A percentile compares a stretch with the other conserved stretches of the same genome.
phyloP scores from a whole-genome alignment of 2,888 invertebrate species.

The Amiota mariae region DNA sequence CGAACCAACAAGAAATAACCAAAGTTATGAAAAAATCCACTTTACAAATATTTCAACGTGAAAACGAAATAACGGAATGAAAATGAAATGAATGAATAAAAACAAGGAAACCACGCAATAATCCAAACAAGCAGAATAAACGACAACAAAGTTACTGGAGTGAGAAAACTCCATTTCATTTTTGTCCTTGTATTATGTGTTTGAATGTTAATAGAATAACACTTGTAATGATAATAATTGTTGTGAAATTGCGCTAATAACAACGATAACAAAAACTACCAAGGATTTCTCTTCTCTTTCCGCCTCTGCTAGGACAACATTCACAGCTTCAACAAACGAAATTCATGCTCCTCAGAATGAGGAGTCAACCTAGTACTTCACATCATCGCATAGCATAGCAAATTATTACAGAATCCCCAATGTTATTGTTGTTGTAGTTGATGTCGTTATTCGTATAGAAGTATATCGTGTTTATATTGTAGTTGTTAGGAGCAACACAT shows the following conservation, averaged over 20 bases:
- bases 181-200: neutral
- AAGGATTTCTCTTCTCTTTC: no score
- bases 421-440: slow-evolving; percentile 39
- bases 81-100: neutral
- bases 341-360: neutral
- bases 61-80: slow-evolving; percentile 29
- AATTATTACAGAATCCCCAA: slow-evolving; percentile 9
- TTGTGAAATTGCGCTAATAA: slow-evolving; percentile 52
- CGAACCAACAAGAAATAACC: slow-evolving; percentile 9
- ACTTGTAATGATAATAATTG: slow-evolving; percentile 53
- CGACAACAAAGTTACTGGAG: neutral
- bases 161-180: neutral
- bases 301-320: no score
- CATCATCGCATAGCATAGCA: neutral
- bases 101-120: neutral
- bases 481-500: neutral
- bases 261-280: slow-evolving; percentile 30
- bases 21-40: slow-evolving; percentile 32
- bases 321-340: slow-evolving; percentile 15
- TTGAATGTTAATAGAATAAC: slow-evolving; percentile 35
- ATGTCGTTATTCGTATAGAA: slow-evolving; percentile 24
- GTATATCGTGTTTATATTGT: slow-evolving; percentile 18
- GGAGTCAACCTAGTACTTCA: neutral
- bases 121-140: neutral
- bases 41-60: slow-evolving; percentile 36